phyloP scores from a whole-genome alignment of 2,113 vertebrate species.

The Anolis sagrei region DNA sequence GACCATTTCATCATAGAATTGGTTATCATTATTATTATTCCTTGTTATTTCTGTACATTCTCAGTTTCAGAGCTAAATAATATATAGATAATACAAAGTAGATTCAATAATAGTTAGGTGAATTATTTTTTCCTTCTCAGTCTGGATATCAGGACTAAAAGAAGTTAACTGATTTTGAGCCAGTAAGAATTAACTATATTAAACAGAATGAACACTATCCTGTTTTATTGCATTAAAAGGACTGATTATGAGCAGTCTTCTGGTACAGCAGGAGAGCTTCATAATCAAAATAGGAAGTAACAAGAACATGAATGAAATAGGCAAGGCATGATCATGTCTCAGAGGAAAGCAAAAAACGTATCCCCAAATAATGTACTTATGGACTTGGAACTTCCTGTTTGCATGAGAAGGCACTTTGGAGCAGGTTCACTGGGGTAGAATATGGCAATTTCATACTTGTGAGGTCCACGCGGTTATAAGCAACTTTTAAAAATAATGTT shows the following conservation, averaged over 20 bases:
- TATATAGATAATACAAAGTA: neutral
- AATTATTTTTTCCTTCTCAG: neutral
- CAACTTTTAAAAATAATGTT: too few relatives aligned
- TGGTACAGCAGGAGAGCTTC: neutral
- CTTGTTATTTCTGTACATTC: neutral
- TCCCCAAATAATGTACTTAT: neutral
- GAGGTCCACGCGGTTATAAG: neutral
- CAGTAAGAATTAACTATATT: neutral
- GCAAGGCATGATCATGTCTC: neutral
- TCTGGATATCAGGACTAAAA: neutral
- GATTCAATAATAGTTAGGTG: neutral
- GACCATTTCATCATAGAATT: neutral
- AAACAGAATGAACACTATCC: neutral
- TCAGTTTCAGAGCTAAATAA: neutral
- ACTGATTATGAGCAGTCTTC: neutral
- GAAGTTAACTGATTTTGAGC: neutral
- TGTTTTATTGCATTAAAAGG: neutral
- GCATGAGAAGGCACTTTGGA: neutral
- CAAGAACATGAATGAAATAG: neutral
- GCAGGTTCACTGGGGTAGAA: neutral
- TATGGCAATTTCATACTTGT: neutral
- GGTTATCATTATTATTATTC: neutral
- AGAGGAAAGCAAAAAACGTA: neutral
- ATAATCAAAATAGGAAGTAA: conserved; percentile 34
- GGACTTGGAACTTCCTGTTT: neutral